Conservation (phyloP, 2,888 invertebrate species). For the Heteropelma amictum region DNA sequence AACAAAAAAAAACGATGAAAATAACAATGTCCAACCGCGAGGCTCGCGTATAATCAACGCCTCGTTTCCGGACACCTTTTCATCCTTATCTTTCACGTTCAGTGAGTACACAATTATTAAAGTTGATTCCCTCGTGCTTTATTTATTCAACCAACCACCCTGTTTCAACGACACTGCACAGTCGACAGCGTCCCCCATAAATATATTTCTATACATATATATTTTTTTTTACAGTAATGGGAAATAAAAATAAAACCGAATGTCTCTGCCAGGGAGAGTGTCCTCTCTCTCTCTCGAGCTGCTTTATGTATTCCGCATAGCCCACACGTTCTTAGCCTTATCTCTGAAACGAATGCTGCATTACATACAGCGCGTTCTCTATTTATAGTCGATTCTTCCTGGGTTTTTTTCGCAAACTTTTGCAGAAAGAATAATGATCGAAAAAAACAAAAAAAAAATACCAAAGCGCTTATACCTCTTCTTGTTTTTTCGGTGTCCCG, state of each 20-base stretch:
- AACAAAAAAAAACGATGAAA: conserved; percentile 31
- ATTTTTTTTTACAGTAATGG: too few relatives aligned
- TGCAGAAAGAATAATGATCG: not conserved
- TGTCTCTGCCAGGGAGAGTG: conserved; percentile 20
- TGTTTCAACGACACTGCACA: not conserved
- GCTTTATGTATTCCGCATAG: conserved; percentile 36
- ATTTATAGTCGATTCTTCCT: conserved; percentile 13
- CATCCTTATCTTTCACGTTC: conserved; percentile 61
- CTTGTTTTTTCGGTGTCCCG: too few relatives aligned
- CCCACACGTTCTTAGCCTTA: conserved; percentile 32
- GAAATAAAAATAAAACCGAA: conserved; percentile 22
- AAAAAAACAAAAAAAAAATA: not conserved
- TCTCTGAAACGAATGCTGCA: conserved; percentile 1
- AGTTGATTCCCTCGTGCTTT: conserved; percentile 48
- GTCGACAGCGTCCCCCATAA: too few relatives aligned
- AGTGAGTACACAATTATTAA: conserved; percentile 62
- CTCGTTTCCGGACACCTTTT: conserved; percentile 62
- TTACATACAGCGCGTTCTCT: conserved; percentile 6
- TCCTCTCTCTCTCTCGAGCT: conserved; percentile 16
- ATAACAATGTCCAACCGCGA: conserved; percentile 44
- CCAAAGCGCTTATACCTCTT: too few relatives aligned
- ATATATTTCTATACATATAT: too few relatives aligned
- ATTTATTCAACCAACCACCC: conserved; percentile 10
- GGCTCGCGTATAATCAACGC: conserved; percentile 56
- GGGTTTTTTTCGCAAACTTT: not conserved